These are phyloP conservation scores for Subacronicta megacephala DNA, from an alignment of 2,888 invertebrate genomes.

Conservation along the genomic window DNA sequence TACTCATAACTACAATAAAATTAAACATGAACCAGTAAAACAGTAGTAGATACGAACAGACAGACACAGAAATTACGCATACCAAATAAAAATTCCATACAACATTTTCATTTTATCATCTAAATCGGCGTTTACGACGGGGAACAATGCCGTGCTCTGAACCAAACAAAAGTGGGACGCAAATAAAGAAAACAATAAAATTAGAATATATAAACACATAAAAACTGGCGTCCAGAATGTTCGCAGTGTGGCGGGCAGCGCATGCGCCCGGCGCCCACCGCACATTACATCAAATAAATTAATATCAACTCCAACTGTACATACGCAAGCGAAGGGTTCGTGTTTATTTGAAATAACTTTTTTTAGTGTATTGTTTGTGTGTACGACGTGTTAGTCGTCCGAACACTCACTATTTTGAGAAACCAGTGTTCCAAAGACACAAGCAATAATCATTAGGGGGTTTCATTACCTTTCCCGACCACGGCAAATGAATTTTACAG, in stretches of 20 bases:
- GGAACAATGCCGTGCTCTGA: constrained; percentile 87
- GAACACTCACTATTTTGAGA: constrained; percentile 60
- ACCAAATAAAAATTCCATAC: constrained; percentile 81
- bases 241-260: constrained; percentile 74
- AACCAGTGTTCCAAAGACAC: constrained; percentile 51
- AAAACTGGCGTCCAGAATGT: constrained; percentile 83
- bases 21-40: constrained; percentile 59
- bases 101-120: constrained; percentile 89
- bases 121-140: constrained; percentile 88
- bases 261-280: constrained; percentile 75
- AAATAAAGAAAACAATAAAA: constrained; percentile 90
- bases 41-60: constrained; percentile 51
- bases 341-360: constrained; percentile 67
- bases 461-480: constrained; percentile 48
- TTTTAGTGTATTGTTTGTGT: constrained; percentile 64
- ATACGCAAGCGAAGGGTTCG: constrained; percentile 60
- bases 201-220: constrained; percentile 90
- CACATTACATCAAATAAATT: constrained; percentile 80
- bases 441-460: constrained; percentile 38
- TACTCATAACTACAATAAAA: constrained; percentile 63
- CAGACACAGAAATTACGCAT: constrained; percentile 73
- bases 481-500: constrained; percentile 26
- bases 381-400: constrained; percentile 52
- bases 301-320: constrained; percentile 69
- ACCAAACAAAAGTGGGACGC: constrained; percentile 89